phyloP scores from a whole-genome alignment of 2,888 invertebrate genomes.

The Thyatira batis region DNA sequence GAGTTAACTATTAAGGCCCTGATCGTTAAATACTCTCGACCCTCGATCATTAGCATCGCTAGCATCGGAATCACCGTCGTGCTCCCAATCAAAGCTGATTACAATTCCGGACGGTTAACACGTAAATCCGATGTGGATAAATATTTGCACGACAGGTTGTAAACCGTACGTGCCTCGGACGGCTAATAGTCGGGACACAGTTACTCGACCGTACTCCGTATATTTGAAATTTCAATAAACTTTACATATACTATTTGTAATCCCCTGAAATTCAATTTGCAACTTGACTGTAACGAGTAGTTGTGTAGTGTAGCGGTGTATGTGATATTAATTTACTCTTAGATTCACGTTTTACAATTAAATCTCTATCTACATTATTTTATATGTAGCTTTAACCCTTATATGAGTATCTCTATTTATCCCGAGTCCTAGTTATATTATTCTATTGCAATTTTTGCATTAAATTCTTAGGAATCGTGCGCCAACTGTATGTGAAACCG shows the following conservation, averaged over 20 bases:
- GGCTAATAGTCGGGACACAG: conserved; percentile 62
- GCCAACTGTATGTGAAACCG: conserved; percentile 31
- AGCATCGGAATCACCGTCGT: conserved; percentile 4
- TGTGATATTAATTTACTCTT: too few relatives aligned
- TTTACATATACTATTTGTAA: conserved; percentile 28
- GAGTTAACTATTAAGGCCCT: too few relatives aligned
- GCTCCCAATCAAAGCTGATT: conserved; percentile 73
- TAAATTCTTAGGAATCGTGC: background rate
- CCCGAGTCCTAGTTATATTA: background rate
- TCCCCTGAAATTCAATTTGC: conserved; percentile 16
- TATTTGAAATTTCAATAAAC: conserved; percentile 53
- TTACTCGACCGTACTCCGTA: conserved; percentile 59
- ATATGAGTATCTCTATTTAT: background rate
- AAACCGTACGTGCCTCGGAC: conserved; percentile 68
- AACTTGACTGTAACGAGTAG: conserved; percentile 16
- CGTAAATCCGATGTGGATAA: conserved; percentile 78
- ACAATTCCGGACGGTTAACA: conserved; percentile 73
- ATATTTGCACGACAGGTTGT: conserved; percentile 80
- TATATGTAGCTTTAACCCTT: too few relatives aligned
- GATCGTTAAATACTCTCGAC: too few relatives aligned
- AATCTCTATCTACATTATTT: background rate
- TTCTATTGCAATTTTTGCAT: background rate
- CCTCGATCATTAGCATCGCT: conserved; percentile 14
- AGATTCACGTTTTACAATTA: too few relatives aligned
- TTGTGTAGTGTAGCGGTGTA: too few relatives aligned